phyloP scores from a whole-genome alignment of 2,113 vertebrate genomes.

The Equus przewalskii region DNA sequence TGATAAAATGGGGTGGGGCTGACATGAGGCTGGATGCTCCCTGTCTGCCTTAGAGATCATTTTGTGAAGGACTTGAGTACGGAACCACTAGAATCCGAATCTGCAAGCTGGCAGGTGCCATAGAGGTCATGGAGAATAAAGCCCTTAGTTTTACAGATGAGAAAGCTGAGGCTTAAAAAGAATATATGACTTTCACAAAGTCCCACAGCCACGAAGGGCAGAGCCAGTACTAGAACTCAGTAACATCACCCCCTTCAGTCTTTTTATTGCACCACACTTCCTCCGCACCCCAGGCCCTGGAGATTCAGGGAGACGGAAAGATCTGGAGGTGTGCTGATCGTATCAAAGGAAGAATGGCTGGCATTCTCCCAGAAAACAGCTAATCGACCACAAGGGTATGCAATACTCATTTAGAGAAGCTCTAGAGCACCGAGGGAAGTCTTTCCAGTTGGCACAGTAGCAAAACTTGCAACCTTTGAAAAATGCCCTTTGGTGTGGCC shows the following conservation, averaged over 20 bases:
- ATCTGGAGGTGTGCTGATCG: not conserved
- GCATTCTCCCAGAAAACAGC: not conserved
- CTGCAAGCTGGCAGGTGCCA: not conserved
- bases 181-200: not conserved
- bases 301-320: not conserved
- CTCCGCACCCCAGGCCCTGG: not conserved
- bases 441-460: not conserved
- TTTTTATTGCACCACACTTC: not conserved
- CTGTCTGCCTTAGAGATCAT: not conserved
- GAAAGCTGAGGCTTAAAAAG: not conserved
- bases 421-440: not conserved
- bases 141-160: not conserved
- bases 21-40: not conserved
- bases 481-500: not conserved
- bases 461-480: not conserved
- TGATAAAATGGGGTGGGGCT: not conserved
- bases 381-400: not conserved
- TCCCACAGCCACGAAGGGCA: not conserved
- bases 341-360: no score
- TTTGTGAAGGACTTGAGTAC: not conserved
- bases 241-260: rapidly evolving
- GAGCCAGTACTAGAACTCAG: not conserved
- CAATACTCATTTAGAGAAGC: not conserved
- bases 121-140: not conserved
- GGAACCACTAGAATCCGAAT: not conserved